These are phyloP conservation scores for Mus spicilegus DNA, from an alignment of 2,113 vertebrate species.

Conservation along the genomic window DNA sequence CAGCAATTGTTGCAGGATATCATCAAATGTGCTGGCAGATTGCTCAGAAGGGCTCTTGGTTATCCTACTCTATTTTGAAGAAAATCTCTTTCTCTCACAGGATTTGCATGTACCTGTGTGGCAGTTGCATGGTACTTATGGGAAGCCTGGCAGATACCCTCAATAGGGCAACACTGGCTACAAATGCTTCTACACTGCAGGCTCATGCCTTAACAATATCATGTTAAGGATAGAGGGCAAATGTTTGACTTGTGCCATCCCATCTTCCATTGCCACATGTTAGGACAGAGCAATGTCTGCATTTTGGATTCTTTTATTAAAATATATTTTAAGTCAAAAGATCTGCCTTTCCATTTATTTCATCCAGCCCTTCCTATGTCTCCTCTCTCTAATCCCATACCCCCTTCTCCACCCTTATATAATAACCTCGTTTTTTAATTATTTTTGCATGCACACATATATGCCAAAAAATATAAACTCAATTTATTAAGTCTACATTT, in stretches of 20 bases:
- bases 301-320: neutral
- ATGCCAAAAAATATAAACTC: neutral
- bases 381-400: neutral
- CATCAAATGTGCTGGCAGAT: neutral
- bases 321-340: neutral
- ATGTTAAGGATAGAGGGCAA: neutral
- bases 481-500: neutral
- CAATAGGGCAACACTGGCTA: neutral
- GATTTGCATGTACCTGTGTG: neutral
- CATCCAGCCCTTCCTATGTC: neutral
- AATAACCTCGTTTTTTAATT: neutral
- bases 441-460: neutral
- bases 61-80: neutral
- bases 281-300: neutral
- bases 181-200: neutral
- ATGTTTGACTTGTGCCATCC: neutral
- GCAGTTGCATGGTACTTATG: neutral
- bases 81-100: neutral
- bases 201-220: neutral
- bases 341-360: neutral
- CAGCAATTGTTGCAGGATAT: neutral
- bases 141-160: neutral
- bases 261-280: neutral
- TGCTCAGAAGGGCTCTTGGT: neutral
- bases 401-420: neutral